These are phyloP conservation scores for Nyctereutes procyonoides DNA, from an alignment of 2,113 vertebrate genomes.

Conservation along the genomic window DNA sequence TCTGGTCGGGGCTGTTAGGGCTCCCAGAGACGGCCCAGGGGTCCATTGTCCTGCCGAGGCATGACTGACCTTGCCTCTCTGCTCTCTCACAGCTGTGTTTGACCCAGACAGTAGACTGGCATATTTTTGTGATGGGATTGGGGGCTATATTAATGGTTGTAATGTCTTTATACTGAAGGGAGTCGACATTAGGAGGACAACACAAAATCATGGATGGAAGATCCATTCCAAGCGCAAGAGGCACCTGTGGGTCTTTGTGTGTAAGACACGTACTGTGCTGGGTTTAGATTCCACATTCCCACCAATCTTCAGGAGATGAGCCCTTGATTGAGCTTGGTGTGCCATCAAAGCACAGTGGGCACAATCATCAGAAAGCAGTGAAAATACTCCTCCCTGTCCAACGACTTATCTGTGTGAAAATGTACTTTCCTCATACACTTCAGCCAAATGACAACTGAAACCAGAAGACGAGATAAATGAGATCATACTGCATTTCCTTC, in stretches of 20 bases:
- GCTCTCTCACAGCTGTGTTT: not conserved
- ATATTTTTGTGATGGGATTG: not conserved
- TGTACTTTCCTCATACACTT: not conserved
- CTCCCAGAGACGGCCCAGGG: too few relatives aligned
- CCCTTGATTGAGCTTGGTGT: not conserved
- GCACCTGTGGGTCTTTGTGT: too few relatives aligned
- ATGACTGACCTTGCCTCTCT: not conserved
- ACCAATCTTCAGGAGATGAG: not conserved
- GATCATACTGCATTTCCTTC: not conserved
- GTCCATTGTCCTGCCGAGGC: accelerated
- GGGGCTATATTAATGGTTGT: not conserved
- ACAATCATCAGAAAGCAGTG: too few relatives aligned
- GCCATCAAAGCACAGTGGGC: not conserved
- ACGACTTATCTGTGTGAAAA: accelerated
- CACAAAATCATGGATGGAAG: not conserved
- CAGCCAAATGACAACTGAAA: not conserved
- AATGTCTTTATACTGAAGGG: not conserved
- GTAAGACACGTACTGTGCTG: accelerated
- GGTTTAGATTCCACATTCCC: not conserved
- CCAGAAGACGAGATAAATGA: not conserved
- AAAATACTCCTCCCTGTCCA: not conserved
- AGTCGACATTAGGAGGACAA: not conserved
- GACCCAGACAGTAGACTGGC: not conserved
- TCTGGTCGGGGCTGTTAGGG: too few relatives aligned
- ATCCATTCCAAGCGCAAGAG: not conserved